Conservation (phyloP, 2,113 vertebrate genomes). For the Brachypodius melanocephalos region DNA sequence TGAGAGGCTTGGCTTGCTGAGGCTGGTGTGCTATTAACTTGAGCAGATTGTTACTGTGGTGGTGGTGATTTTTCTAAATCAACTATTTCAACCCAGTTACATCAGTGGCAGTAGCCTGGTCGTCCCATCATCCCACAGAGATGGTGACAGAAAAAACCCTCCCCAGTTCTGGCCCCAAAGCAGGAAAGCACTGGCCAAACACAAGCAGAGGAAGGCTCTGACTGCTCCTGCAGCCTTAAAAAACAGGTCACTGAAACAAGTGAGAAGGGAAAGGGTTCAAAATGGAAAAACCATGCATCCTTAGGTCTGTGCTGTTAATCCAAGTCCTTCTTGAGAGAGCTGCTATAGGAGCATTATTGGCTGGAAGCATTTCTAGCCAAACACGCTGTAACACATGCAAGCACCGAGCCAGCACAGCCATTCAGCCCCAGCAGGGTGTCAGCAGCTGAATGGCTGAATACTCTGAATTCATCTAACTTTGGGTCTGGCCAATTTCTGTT, state of each 20-base stretch:
- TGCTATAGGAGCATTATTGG: background rate
- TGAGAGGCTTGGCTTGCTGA: background rate
- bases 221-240: background rate
- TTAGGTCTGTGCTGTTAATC: background rate
- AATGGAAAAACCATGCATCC: background rate
- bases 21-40: background rate
- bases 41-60: background rate
- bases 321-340: constrained; percentile 28
- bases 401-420: background rate
- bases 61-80: background rate
- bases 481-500: background rate
- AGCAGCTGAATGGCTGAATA: background rate
- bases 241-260: background rate
- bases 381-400: background rate
- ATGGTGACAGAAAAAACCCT: background rate
- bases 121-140: background rate
- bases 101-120: background rate
- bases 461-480: background rate
- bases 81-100: background rate
- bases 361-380: background rate
- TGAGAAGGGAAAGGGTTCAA: background rate
- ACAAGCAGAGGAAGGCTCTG: background rate
- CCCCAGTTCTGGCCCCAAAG: background rate
- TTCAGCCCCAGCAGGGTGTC: background rate
- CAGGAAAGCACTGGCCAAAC: background rate